Conservation (phyloP, 2,113 vertebrate genomes). For the Cynocephalus volans region DNA sequence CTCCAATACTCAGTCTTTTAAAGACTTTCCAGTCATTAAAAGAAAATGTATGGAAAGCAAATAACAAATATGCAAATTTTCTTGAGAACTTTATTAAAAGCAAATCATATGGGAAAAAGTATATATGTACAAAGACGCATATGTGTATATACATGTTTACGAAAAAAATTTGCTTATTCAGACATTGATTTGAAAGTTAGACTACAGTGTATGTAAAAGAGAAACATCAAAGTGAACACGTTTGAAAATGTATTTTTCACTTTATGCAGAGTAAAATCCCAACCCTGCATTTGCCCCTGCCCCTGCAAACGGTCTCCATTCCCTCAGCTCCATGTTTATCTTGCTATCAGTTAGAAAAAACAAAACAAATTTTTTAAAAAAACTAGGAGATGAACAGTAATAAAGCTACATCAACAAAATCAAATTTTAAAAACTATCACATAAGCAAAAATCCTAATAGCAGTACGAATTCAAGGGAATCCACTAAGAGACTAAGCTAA, state of each 20-base stretch:
- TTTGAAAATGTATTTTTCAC: background rate
- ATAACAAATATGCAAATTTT: background rate
- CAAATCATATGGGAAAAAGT: background rate
- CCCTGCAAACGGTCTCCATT: background rate
- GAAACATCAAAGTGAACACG: background rate
- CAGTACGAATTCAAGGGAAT: background rate
- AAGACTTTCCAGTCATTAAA: background rate
- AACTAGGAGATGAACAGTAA: background rate
- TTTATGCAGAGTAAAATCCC: background rate
- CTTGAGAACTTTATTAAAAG: slow-evolving; percentile 10
- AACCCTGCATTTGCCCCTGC: background rate
- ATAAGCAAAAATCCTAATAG: background rate
- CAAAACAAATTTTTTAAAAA: background rate
- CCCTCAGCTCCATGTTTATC: background rate
- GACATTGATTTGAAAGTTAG: background rate
- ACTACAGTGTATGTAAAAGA: background rate
- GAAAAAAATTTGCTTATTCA: too few relatives aligned
- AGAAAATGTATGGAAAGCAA: background rate
- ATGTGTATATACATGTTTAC: too few relatives aligned
- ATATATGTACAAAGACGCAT: background rate
- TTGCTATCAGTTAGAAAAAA: background rate
- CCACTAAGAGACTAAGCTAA: background rate
- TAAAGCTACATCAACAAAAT: background rate
- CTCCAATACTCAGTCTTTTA: background rate
- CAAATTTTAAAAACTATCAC: background rate